phyloP scores from a whole-genome alignment of 2,888 invertebrate genomes.

The Sepioteuthis lessoniana region DNA sequence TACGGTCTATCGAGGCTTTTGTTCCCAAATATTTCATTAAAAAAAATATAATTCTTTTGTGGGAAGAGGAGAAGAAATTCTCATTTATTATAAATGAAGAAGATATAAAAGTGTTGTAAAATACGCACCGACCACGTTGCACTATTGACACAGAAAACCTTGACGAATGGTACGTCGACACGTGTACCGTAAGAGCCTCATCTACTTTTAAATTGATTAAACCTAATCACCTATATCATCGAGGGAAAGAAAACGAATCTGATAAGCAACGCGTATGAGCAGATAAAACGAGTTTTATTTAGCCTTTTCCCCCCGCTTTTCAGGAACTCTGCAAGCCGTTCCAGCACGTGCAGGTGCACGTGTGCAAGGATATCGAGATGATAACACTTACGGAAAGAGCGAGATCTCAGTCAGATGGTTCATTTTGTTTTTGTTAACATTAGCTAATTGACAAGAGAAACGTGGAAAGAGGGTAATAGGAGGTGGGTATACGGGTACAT shows the following conservation, averaged over 20 bases:
- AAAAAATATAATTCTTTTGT: not conserved
- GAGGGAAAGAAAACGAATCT: not conserved
- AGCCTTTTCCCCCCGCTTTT: too few species aligned
- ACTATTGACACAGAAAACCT: not conserved
- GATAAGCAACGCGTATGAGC: not conserved
- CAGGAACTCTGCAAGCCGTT: not conserved
- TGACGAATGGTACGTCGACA: not conserved
- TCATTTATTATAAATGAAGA: not conserved
- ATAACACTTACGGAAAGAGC: not conserved
- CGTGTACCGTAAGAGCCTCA: not conserved
- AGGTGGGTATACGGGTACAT: not conserved
- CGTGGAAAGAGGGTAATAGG: not conserved
- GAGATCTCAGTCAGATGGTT: not conserved
- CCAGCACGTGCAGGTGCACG: not conserved
- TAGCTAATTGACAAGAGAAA: not conserved
- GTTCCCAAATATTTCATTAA: not conserved
- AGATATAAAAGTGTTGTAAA: not conserved
- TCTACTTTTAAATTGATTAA: not conserved
- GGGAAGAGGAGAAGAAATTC: not conserved
- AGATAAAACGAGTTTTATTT: not conserved
- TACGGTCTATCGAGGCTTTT: not conserved
- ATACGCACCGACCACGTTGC: not conserved
- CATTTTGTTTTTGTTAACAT: not conserved
- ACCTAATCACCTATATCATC: not conserved
- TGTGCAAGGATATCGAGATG: not conserved